Base-by-base conservation (phyloP, 1,140 invertebrate species). In the Drosophila lini region DNA sequence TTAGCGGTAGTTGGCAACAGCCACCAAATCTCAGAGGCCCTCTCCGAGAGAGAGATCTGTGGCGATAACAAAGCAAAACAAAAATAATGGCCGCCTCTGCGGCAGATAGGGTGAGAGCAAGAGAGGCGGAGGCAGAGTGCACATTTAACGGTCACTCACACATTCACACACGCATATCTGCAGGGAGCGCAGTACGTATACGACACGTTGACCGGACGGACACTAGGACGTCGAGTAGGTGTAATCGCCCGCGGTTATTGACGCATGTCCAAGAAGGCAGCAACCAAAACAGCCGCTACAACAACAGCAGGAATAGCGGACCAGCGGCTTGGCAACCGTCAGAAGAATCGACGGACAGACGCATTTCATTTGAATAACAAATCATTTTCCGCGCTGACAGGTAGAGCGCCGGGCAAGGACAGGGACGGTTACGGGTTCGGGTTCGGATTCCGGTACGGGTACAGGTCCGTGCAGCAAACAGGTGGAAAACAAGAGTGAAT, bases 331-430 rank as follows among this genome's bases (percentile, higher is more conserved):
- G 73, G 45, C 73, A 75, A 75, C 73, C 74, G 57, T 65, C 80
- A 70, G 40, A 48, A 48, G 34, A 55, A 56, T 41, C 52, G 44
- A 50, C 52, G 68, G 52, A 50, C 65, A 32, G 52, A 50, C 68
- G 50, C 62, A 41, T 71, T 88, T 88, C 82, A 88, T 86, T 88
- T 86, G 64, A 88, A 88, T 88, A 88, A 88, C 83, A 88, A 88
- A 88, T 88, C 73, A 82, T 64, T 73, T 78, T 61, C 40, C 44
- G 47, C 40, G 28, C 44, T 77, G 80, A 86, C 82, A 85, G 83
- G 82, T 85, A 85, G 75, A 61, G 55, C 59, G 40, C 67, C 71
- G 50, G 55, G 57, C 53, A 68, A 76, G 79, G 48, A 64, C 65
- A 75, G 80, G 64, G 42, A 62, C 44, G 61, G 45, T 16, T 50